Percentiles rank a stretch among this genome's conserved stretches.
phyloP scores from a whole-genome alignment of 2,888 invertebrate species.

The Sepiola atlantica region DNA sequence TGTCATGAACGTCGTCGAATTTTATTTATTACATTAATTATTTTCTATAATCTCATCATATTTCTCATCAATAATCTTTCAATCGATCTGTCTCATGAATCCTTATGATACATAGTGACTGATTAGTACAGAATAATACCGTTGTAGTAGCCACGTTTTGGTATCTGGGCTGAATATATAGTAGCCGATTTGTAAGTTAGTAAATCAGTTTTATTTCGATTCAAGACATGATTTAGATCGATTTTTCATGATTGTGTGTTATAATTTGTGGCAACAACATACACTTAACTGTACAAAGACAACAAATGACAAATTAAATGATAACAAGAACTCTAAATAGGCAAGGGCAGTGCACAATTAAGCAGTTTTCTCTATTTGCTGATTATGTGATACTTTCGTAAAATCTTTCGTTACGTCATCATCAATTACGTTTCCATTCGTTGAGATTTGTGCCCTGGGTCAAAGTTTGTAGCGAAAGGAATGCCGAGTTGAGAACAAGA shows the following conservation, averaged over 20 bases:
- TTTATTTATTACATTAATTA: too few species aligned
- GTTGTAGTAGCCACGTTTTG: too few species aligned
- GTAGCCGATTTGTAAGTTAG: too few species aligned
- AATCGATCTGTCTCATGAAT: too few species aligned
- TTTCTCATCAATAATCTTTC: too few species aligned
- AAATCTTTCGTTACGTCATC: neutral
- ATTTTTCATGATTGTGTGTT: neutral
- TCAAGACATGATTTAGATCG: too few species aligned
- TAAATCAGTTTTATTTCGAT: too few species aligned
- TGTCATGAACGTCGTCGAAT: too few species aligned
- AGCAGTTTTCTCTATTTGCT: neutral
- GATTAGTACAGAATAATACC: too few species aligned
- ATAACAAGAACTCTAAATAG: neutral
- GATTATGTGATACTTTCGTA: neutral
- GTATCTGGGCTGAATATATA: too few species aligned
- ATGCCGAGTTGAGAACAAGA: neutral
- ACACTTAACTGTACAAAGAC: neutral
- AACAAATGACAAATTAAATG: neutral
- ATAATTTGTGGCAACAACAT: neutral
- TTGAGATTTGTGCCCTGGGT: neutral
- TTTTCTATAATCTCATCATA: too few species aligned
- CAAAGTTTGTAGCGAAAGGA: neutral
- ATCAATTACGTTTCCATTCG: neutral
- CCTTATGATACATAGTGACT: too few species aligned
- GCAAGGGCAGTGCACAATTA: neutral